phyloP scores from a whole-genome alignment of 2,888 invertebrate genomes.

The Eretmocerus hayati region DNA sequence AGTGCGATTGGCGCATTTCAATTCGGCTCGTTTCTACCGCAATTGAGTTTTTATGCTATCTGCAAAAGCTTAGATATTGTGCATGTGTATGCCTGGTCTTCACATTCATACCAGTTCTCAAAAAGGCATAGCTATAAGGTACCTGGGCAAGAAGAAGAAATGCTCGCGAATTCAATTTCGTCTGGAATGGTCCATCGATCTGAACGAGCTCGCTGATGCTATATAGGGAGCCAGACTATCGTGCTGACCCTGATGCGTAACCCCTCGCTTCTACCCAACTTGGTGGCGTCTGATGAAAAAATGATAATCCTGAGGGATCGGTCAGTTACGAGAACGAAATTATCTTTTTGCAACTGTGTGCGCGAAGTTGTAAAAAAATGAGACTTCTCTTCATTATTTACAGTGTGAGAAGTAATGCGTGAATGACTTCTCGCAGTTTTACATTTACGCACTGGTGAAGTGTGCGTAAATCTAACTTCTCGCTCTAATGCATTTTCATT shows the following conservation, averaged over 20 bases:
- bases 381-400: too few relatives aligned
- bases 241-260: neutral
- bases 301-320: constrained; percentile 44
- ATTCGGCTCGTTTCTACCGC: constrained; percentile 45
- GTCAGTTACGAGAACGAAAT: constrained; percentile 40
- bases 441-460: too few relatives aligned
- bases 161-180: constrained; percentile 42
- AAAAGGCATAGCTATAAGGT: constrained; percentile 12
- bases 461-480: too few relatives aligned
- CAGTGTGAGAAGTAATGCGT: too few relatives aligned
- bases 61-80: too few relatives aligned
- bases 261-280: constrained; percentile 9
- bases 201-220: constrained; percentile 26
- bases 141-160: constrained; percentile 23
- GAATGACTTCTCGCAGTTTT: too few relatives aligned
- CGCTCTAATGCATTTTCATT: too few relatives aligned
- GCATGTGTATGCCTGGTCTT: too few relatives aligned
- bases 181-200: constrained; percentile 34
- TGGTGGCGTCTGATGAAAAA: constrained; percentile 40
- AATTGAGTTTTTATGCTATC: too few relatives aligned
- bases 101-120: too few relatives aligned
- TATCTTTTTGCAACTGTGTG: constrained; percentile 31
- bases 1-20: constrained; percentile 46
- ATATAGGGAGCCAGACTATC: too few relatives aligned
- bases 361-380: too few relatives aligned